Base-by-base conservation (phyloP, 2,888 invertebrate genomes). In the Microctonus brassicae region DNA sequence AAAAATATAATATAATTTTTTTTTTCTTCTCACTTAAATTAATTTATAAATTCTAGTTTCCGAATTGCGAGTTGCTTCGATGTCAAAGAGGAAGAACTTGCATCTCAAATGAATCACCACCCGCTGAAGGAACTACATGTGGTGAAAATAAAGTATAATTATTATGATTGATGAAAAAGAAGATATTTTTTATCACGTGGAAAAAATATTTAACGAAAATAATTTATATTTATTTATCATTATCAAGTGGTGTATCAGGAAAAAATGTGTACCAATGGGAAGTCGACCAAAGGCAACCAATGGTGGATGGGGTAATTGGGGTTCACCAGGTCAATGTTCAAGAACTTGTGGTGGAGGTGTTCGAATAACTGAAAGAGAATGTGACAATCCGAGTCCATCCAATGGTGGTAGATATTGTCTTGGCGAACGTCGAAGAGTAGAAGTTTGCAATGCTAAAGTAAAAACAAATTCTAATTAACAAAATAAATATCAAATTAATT, bases 261-360 rank as follows among this genome's bases (percentile, higher is more conserved):
- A 94, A 76, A 90, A 93, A 76, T 97, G 97, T 88, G 95, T 95
- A 22, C 90, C 91, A 13, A 92, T 93, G 74, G 94, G 94, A n/a
- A 90, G 92, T 13, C 91, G 92, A 0, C 92, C 93, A 13, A 88
- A 89, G 17, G 91, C 92, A 0, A 91, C 94, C 13, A 91, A 96
- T 86, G 96, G 97, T 4, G 94, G 94, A 76, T 97, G 97, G 97
- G 94, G 95, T 39, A 90, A 91, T 73, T 97, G 97, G 96, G 92
- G 93, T 70, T 90, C 90, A 57, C 94, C 95, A 94, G 93, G 93
- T 82, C 90, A 91, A 58, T 97, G 97, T 82, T 94, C 95, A 7
- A 90, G 96, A 39, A 91, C 93, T 1, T 97, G 97, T 86, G 96
- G 96, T 39, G 96, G 94, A 2, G 97, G 97, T 0, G 92, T 96